These are phyloP conservation scores for Patiria miniata DNA, from an alignment of 35 echinoderm and acorn worm species.

Conservation along the genomic window DNA sequence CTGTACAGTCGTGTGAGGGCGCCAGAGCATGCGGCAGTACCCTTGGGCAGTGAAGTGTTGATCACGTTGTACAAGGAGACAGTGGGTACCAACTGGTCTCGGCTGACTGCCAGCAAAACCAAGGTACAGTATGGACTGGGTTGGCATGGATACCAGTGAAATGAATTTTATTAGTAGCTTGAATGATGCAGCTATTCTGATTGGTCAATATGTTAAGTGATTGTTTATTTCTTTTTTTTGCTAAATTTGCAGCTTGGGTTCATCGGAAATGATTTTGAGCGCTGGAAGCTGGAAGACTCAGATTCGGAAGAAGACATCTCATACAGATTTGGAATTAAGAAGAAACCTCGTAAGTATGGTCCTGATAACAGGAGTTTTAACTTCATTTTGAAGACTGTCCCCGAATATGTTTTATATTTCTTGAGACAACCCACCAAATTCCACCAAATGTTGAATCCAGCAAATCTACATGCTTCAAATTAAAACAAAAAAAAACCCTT, in stretches of 20 bases:
- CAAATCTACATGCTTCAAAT: too few species aligned
- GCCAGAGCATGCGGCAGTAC: conserved; percentile 43
- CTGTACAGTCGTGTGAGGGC: conserved; percentile 61
- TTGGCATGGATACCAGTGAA: too few species aligned
- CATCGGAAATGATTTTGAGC: conserved; percentile 48
- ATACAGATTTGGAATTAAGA: background rate
- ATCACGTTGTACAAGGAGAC: conserved; percentile 83
- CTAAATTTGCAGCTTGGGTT: conserved; percentile 9
- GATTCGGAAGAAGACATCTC: background rate
- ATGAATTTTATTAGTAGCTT: background rate
- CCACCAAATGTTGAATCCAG: too few species aligned
- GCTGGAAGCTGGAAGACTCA: conserved; percentile 13
- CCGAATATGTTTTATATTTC: too few species aligned
- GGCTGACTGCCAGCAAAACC: conserved; percentile 58
- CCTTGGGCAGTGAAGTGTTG: conserved; percentile 63
- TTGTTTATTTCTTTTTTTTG: background rate
- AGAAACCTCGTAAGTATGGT: conserved; percentile 1
- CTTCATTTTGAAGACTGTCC: too few species aligned
- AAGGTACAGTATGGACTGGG: conserved; percentile 57
- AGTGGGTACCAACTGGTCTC: conserved; percentile 65
- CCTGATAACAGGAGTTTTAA: too few species aligned
- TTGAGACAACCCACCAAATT: too few species aligned
- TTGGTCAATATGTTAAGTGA: too few species aligned
- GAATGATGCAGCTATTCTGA: too few species aligned
- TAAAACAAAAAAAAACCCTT: too few species aligned